Conservation (phyloP, 2,113 vertebrate species). For the Passer montanus region DNA sequence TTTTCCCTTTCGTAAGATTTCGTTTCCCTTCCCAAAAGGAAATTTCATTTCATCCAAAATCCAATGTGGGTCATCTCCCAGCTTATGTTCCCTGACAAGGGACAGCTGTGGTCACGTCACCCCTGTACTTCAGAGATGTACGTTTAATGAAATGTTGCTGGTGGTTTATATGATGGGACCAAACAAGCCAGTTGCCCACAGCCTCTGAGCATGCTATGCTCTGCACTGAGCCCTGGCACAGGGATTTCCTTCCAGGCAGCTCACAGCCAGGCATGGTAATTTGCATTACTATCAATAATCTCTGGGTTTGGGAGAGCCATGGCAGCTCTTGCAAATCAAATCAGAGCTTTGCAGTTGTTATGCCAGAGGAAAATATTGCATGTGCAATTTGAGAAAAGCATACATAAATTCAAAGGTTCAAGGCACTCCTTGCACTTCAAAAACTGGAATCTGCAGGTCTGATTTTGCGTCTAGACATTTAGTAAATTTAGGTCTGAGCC, state of each 20-base stretch:
- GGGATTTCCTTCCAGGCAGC: not conserved
- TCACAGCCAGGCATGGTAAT: not conserved
- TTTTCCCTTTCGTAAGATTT: too few relatives aligned
- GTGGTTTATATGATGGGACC: not conserved
- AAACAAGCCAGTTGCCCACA: not conserved
- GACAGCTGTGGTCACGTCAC: fast-evolving
- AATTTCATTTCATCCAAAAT: not conserved
- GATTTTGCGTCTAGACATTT: not conserved
- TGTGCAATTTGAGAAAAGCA: not conserved
- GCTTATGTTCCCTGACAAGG: not conserved
- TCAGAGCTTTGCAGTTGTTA: not conserved
- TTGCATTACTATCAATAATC: fast-evolving
- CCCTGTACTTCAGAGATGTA: too few relatives aligned
- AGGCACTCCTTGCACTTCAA: not conserved
- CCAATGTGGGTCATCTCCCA: fast-evolving
- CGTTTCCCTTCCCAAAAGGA: not conserved
- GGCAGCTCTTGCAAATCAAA: not conserved
- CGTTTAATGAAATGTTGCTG: not conserved
- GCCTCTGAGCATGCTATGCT: not conserved
- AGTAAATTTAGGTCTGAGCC: not conserved
- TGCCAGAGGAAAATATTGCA: not conserved
- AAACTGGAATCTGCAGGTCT: not conserved
- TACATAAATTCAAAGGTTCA: not conserved
- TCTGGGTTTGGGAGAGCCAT: not conserved
- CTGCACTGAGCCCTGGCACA: not conserved